Base-by-base conservation (phyloP, 1,140 invertebrate species). In the Platyura marginata region DNA sequence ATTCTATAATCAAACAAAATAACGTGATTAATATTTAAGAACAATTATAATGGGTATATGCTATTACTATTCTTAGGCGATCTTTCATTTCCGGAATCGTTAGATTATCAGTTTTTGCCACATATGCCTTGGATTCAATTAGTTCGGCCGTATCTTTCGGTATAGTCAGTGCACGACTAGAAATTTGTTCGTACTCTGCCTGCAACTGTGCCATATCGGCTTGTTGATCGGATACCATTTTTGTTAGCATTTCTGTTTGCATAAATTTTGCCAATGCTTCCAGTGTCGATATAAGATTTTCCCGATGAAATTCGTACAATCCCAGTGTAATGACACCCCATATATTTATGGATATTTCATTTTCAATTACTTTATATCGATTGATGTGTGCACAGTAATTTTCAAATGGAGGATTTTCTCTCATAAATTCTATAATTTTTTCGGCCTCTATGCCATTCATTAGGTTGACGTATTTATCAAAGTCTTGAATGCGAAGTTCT, bases 271-370 rank as follows among this genome's bases (percentile, higher is more conserved):
- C 81, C 32, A 75, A 62, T 19, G 68, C 63, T 1, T 77, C 70
- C 37, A 95, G 63, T 3, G 75, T 67, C 11, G 69, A 65, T 20
- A 94, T 82, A n/a, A 94, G 64, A 43, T 84, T 77, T 34, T 72
- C 72, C 44, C 87, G 72, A 55, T 87, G 75, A 48, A 96, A 75
- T 51, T 87, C 80, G 59, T 88, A 95, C 57, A 92, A 77, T 19
- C 85, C 85, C 44, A 86, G 75, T 16, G 76, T 71, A 21, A 82
- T 69, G 1, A 77, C 75, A 32, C 74, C 70, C 52, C 77, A 70
- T 16, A 79, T 66, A 40, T 73, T 68, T 2, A 69, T 63, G 8
- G 74, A 72, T 44, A 86, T 75, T 44, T 72, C 67, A 44, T 69
- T 64, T 9, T 71, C 67, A 20, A 85, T 60, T 23, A 68, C 56